Base-by-base conservation (phyloP, 2,113 vertebrate genomes). In the Alouatta palliata region DNA sequence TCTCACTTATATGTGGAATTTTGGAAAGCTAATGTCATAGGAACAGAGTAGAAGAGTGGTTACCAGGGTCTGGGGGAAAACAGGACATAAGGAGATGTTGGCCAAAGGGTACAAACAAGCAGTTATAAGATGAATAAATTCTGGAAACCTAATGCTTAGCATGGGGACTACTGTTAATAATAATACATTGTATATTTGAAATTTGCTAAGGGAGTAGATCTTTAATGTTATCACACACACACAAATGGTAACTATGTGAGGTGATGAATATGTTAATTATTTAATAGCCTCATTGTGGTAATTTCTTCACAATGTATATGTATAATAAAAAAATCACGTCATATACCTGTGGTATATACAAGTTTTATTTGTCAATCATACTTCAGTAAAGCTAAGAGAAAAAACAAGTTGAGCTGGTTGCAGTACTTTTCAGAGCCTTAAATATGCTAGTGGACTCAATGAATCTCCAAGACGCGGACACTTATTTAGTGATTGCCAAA, bases 391-490 rank as follows among this genome's bases (percentile, higher is more conserved):
- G n/a, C 45, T n/a, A 11, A 3, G 58, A 27, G 43, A 40, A 9
- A 35, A 54, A 75, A 40, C 35, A 70, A 54, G 27, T 37, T 77
- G n/a, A 91, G 14, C 52, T 84, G 14, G 6, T 89, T 85, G 5
- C 12, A 86, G 43, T 54, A 82, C 58, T 87, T 91, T 47, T 92
- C 66, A 64, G 68, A 97, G 66, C 20, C 43, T 94, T 79, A 61
- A 52, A 32, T 52, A 20, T n/a, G 47, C 9, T 56, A 76, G 58
- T 64, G 8, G 70, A 23, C 37, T 64, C 43, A 88, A 14, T 40
- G 49, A 77, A 12, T 76, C 43, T 91, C 27, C 61, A n/a, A 40
- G 52, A 83, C 58, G 30, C 32, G n/a, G 17, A 37, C 20, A 21
- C 20, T 40, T 30, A 37, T 8, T 61, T 68, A 17, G 12, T 16